Base-by-base conservation (phyloP, 2,888 invertebrate species). In the Drosophila pseudotalamancana region DNA sequence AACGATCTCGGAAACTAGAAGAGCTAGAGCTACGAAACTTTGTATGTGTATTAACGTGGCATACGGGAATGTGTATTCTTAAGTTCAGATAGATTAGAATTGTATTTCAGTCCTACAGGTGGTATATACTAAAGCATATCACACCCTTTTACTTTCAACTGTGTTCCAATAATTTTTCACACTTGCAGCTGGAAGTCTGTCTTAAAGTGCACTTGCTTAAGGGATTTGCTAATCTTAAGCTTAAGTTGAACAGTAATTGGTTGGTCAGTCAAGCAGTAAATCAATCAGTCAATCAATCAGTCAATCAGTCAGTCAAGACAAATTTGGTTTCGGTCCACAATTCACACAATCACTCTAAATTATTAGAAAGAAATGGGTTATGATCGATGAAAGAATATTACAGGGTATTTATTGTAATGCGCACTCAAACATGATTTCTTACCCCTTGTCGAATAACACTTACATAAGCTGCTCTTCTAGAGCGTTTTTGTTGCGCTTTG, bases 401-500 rank as follows among this genome's bases (percentile, higher is more conserved):
- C 25, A 35, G 34, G 12, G 23, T 53, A 42, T 53, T 21, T 8
- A 0, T 3, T 6, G 9, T 12, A 6, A 6, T 4, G n/a, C 4
- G 14, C 16, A n/a, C 6, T 27, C 25, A 31, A 12, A 16, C 39
- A 46, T 32, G 9, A 29, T 43, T 43, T 46, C 27, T 40, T 39
- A 19, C 2, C 21, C 16, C 23, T 45, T 25, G 27, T n/a, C n/a
- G 25, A 5, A 23, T 34, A 57, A 23, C 37, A 63, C 31, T 55
- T 51, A 40, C 34, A 54, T 37, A n/a, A 35, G 21, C 40, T 50
- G 43, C 51, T 42, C 60, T 68, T 73, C 55, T 61, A 37, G 55
- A 37, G 27, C 37, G 6, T 14, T 32, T 53, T 35, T 37, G n/a
- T 14, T 50, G 27, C 21, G 21, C 25, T 34, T 40, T 37, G 18